Evolutionary conservation across 2,888 invertebrate species (phyloP).

Genomic region (Agonopterix heracliana): DNA sequence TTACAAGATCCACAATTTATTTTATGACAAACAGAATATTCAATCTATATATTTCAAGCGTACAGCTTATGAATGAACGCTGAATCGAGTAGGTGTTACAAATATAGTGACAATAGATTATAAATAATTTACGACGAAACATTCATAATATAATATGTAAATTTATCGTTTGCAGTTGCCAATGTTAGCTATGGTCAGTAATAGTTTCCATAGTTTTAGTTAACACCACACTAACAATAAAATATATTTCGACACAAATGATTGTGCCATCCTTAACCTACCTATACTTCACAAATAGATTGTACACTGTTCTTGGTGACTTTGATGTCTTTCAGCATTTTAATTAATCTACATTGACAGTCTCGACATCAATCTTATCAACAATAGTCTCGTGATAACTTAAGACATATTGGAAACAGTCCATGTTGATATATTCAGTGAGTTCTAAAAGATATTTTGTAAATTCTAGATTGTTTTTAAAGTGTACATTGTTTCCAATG

Average conservation of each 20-base stretch:
- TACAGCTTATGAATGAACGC: no score
- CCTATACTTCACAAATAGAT: constrained; percentile 7
- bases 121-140: constrained; percentile 19
- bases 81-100: constrained; percentile 16
- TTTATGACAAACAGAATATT: no score
- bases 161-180: constrained; percentile 35
- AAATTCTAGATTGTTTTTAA: not conserved
- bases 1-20: not conserved
- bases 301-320: constrained; percentile 13
- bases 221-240: constrained; percentile 1
- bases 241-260: constrained; percentile 36
- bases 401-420: constrained; percentile 22
- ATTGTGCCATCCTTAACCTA: constrained; percentile 50
- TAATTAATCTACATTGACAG: constrained; percentile 1
- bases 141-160: constrained; percentile 15
- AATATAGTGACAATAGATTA: constrained; percentile 36
- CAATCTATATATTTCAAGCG: not conserved
- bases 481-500: constrained; percentile 36
- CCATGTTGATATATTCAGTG: constrained; percentile 1
- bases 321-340: no score
- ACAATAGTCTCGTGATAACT: constrained; percentile 21
- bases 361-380: constrained; percentile 21
- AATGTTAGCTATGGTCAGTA: constrained; percentile 52
- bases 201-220: constrained; percentile 33
- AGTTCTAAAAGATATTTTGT: not conserved